Percentiles rank a stretch among this genome's conserved stretches.
phyloP scores from a whole-genome alignment of 2,797 vertebrate species.

The Malurus splendens region DNA sequence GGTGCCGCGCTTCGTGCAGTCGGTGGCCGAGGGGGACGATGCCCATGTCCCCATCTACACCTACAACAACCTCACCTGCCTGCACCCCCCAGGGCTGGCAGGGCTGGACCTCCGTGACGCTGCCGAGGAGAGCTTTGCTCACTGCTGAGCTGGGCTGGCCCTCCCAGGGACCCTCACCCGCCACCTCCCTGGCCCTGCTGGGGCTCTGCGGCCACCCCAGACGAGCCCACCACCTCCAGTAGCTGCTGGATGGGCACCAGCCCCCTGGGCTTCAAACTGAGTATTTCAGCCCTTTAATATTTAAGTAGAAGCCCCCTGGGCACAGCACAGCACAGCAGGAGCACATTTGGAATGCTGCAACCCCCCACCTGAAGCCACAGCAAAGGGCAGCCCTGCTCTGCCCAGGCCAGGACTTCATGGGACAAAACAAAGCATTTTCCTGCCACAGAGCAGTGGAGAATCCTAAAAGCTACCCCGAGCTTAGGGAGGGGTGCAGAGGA shows the following conservation, averaged over 20 bases:
- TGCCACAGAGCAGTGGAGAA: not conserved
- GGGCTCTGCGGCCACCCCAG: not conserved
- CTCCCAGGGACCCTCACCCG: not conserved
- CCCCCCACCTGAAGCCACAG: not conserved
- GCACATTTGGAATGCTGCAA: not conserved
- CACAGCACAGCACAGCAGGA: accelerated
- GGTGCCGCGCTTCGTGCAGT: conserved; percentile 83
- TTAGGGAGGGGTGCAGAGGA: not conserved
- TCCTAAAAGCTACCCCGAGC: not conserved
- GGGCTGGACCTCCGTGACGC: conserved; percentile 87
- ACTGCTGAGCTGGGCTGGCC: conserved; percentile 69
- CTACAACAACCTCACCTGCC: conserved; percentile 94
- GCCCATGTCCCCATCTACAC: conserved; percentile 76
- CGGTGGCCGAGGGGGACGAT: conserved; percentile 83
- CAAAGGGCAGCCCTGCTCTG: not conserved
- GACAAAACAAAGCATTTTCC: not conserved
- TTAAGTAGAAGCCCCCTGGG: not conserved
- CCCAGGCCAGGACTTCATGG: not conserved
- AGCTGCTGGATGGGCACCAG: not conserved
- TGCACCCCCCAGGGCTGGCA: conserved; percentile 68
- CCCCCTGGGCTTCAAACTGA: not conserved
- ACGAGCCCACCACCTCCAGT: not conserved
- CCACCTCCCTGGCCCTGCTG: not conserved
- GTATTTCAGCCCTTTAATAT: not conserved
- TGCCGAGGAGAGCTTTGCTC: conserved; percentile 73